phyloP scores from a whole-genome alignment of 2,113 vertebrate genomes.

The Argyrosomus japonicus region DNA sequence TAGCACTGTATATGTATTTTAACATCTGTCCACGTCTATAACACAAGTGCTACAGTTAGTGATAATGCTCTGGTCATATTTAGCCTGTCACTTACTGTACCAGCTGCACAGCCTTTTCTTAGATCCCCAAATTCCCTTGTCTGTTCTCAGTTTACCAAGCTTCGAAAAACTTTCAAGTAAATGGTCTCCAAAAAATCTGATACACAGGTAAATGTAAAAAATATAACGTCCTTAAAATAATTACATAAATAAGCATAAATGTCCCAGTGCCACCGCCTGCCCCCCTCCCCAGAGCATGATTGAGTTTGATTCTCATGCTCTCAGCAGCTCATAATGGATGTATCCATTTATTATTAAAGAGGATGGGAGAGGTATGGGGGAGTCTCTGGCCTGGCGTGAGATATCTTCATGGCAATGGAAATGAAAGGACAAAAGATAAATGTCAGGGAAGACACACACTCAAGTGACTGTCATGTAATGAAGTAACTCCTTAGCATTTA shows the following conservation, averaged over 20 bases:
- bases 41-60: background rate
- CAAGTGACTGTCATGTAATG: background rate
- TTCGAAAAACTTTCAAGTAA: background rate
- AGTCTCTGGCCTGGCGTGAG: slow-evolving; percentile 58
- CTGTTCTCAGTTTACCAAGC: background rate
- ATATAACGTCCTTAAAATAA: background rate
- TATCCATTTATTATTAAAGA: slow-evolving; percentile 87
- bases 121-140: background rate
- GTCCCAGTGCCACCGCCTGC: background rate
- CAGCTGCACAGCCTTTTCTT: slow-evolving; percentile 2
- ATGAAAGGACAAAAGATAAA: slow-evolving; percentile 3
- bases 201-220: background rate
- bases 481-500: background rate
- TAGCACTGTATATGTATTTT: background rate
- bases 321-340: slow-evolving; percentile 86
- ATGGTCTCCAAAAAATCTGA: background rate
- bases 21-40: background rate
- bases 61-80: background rate
- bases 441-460: background rate
- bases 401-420: slow-evolving; percentile 37
- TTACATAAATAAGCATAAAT: slow-evolving; percentile 21
- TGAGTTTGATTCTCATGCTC: slow-evolving; percentile 69
- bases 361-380: slow-evolving; percentile 35
- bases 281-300: slow-evolving; percentile 64
- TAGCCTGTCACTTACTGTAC: background rate